phyloP scores from a whole-genome alignment of 2,888 invertebrate genomes.

The Pediacus dermestoides region DNA sequence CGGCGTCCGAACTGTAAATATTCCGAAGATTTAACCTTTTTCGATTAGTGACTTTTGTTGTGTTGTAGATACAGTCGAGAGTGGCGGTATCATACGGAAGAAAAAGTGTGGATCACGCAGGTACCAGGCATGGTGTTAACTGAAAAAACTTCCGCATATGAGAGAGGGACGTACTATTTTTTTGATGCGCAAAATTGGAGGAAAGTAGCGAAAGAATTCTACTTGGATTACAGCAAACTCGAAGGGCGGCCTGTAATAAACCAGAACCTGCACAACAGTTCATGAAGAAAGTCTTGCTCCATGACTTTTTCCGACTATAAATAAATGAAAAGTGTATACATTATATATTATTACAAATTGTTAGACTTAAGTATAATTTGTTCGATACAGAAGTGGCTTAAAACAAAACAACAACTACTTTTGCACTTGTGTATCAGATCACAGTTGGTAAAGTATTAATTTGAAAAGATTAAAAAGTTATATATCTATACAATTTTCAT shows the following conservation, averaged over 20 bases:
- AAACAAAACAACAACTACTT: too few relatives aligned
- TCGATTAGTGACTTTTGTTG: background rate
- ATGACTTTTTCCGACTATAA: conserved; percentile 39
- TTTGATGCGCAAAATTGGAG: conserved; percentile 99
- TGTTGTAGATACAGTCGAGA: conserved; percentile 86
- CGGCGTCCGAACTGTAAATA: conserved; percentile 93
- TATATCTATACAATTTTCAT: conserved; percentile 50
- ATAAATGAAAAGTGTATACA: conserved; percentile 51
- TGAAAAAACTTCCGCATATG: conserved; percentile 94
- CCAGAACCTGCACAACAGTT: conserved; percentile 47
- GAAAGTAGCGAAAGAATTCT: conserved; percentile 98
- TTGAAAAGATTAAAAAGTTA: conserved; percentile 42
- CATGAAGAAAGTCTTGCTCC: conserved; percentile 34
- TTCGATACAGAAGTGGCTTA: conserved; percentile 34
- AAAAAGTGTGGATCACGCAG: conserved; percentile 98
- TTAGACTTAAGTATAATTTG: conserved; percentile 30
- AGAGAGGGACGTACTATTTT: conserved; percentile 98
- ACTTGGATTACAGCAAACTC: conserved; percentile 97
- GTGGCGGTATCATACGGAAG: conserved; percentile 99
- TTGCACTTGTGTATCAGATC: conserved; percentile 36
- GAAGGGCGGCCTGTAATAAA: conserved; percentile 86
- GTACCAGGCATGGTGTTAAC: conserved; percentile 92
- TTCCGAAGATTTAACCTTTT: background rate
- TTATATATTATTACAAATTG: conserved; percentile 32
- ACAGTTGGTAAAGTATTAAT: conserved; percentile 48